These are phyloP conservation scores for Calcarius ornatus DNA, from an alignment of 2,113 vertebrate genomes.

Conservation along the genomic window DNA sequence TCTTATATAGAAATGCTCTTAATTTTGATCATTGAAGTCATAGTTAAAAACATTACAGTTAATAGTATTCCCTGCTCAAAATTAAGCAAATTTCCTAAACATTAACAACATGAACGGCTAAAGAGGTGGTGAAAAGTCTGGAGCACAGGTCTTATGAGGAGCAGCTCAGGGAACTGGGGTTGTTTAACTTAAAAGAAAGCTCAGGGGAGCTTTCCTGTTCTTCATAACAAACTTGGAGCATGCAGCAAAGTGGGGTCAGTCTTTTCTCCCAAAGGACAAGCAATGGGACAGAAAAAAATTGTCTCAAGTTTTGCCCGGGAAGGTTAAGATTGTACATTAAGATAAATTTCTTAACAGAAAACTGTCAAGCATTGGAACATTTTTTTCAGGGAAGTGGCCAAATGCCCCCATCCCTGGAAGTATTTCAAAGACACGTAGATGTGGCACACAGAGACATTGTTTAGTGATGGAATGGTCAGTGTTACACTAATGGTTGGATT, in stretches of 20 bases:
- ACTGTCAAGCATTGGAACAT: not conserved
- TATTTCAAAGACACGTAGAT: not conserved
- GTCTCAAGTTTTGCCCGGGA: not conserved
- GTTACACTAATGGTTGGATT: not conserved
- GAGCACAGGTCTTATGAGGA: not conserved
- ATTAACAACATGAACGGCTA: not conserved
- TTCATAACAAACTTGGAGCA: not conserved
- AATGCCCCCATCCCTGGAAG: not conserved
- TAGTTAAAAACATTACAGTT: not conserved
- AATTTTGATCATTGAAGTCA: not conserved
- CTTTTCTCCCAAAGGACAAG: not conserved
- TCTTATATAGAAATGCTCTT: not conserved
- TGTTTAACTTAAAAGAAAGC: not conserved
- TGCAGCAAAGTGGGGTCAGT: rapidly evolving
- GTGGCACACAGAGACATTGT: no score
- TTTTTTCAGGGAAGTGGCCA: not conserved
- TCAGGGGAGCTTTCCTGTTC: not conserved
- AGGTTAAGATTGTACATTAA: not conserved
- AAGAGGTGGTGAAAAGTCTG: not conserved
- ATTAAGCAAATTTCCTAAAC: not conserved
- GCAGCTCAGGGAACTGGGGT: not conserved
- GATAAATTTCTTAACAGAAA: not conserved
- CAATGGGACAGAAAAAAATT: not conserved
- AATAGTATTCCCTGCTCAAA: not conserved
- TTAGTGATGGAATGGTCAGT: not conserved